Percentiles rank a stretch among this genome's conserved stretches.
Conservation (phyloP, 2,113 vertebrate species). For the Diadophis punctatus region DNA sequence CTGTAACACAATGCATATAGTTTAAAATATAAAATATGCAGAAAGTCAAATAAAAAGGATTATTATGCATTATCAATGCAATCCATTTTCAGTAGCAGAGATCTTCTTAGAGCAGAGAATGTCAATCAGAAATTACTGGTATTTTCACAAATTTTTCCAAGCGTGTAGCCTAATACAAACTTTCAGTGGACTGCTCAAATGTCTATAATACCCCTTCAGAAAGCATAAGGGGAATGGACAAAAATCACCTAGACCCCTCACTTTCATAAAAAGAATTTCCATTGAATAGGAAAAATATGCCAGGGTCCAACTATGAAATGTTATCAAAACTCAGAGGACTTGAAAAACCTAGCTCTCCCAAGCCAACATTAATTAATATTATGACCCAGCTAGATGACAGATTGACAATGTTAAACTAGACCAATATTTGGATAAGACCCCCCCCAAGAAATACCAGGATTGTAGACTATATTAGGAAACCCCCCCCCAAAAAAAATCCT, state of each 20-base stretch:
- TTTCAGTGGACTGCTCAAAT: background rate
- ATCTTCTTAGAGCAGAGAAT: background rate
- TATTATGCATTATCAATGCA: background rate
- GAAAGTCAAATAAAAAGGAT: background rate
- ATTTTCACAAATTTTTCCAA: background rate
- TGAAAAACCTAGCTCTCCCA: background rate
- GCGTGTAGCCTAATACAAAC: background rate
- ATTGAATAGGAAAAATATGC: background rate
- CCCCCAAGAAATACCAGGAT: background rate
- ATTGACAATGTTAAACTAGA: background rate
- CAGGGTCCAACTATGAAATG: background rate
- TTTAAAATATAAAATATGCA: background rate
- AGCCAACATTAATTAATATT: background rate
- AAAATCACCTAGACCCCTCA: background rate
- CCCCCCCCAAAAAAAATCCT: background rate
- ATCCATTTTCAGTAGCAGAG: background rate
- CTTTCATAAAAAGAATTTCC: background rate
- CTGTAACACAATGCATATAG: conserved; percentile 54
- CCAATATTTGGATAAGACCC: background rate
- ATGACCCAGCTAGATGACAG: background rate
- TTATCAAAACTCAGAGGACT: background rate
- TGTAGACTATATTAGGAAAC: background rate
- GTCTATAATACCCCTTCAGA: background rate
- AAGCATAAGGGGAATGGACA: background rate
- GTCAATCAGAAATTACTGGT: background rate